phyloP scores from a whole-genome alignment of 2,888 invertebrate genomes.

The Odontocerum albicorne region DNA sequence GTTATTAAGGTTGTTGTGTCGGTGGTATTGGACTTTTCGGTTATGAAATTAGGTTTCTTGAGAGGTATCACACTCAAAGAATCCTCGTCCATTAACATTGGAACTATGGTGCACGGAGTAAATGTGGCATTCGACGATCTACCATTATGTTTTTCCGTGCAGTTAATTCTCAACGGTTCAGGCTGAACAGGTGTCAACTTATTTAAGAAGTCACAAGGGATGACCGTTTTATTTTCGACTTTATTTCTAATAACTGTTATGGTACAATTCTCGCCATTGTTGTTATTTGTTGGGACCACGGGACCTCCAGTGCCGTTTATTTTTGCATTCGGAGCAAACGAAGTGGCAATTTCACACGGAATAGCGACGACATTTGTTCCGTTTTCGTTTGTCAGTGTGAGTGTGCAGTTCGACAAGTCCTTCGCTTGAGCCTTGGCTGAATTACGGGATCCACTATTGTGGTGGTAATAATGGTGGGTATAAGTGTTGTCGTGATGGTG shows the following conservation, averaged over 20 bases:
- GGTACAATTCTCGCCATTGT: slow-evolving; percentile 51
- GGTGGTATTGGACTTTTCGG: no score
- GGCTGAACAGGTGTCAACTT: slow-evolving; percentile 43
- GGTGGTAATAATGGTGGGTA: slow-evolving; percentile 14
- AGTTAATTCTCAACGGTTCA: slow-evolving; percentile 17
- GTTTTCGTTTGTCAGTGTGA: slow-evolving; percentile 48
- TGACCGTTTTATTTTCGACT: slow-evolving; percentile 51
- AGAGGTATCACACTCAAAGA: slow-evolving; percentile 20
- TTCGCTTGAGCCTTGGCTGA: slow-evolving; percentile 55
- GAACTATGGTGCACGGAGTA: slow-evolving; percentile 12
- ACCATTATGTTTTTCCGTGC: background rate
- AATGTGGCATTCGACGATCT: slow-evolving; percentile 6
- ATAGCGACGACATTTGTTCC: slow-evolving; percentile 52
- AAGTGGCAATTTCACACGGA: slow-evolving; percentile 56
- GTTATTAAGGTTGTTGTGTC: no score
- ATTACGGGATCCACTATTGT: slow-evolving; percentile 43
- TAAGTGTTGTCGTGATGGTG: background rate
- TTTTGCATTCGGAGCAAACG: slow-evolving; percentile 53
- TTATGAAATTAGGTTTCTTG: background rate
- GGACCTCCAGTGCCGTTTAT: background rate
- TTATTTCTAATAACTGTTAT: slow-evolving; percentile 50
- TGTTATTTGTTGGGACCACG: slow-evolving; percentile 39
- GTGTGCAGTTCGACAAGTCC: slow-evolving; percentile 53
- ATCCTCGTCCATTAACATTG: slow-evolving; percentile 1
- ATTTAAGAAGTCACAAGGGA: slow-evolving; percentile 54